These are phyloP conservation scores for Pterocles gutturalis DNA, from an alignment of 2,113 vertebrate genomes.

Conservation along the genomic window DNA sequence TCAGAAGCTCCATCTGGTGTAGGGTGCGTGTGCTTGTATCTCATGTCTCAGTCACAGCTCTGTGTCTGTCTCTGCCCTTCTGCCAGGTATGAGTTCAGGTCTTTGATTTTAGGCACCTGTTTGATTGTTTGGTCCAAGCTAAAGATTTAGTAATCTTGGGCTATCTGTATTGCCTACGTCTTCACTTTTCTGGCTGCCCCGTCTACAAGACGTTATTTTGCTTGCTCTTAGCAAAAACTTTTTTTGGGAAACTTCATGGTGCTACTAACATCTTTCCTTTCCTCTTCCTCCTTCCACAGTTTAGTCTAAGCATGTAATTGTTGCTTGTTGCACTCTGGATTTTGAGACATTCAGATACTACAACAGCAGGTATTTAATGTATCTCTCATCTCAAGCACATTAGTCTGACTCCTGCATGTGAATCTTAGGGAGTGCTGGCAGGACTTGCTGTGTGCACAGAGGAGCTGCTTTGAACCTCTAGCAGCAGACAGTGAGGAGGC, in stretches of 20 bases:
- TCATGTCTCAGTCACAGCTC: not conserved
- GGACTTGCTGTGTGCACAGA: not conserved
- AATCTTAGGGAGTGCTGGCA: not conserved
- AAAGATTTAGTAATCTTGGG: not conserved
- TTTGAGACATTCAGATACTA: not conserved
- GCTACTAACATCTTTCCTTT: not conserved
- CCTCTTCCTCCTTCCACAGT: not conserved
- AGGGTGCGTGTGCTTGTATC: not conserved
- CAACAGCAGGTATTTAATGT: not conserved
- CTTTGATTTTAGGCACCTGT: not conserved
- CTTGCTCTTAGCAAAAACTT: not conserved
- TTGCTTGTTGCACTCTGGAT: not conserved
- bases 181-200: not conserved
- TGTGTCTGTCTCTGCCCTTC: not conserved
- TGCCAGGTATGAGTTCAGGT: not conserved
- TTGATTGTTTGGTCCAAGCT: not conserved
- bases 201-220: not conserved
- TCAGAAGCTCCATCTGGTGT: not conserved
- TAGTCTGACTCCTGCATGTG: not conserved
- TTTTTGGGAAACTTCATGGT: not conserved
- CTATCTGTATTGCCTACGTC: not conserved
- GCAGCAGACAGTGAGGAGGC: not conserved
- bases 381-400: not conserved
- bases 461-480: not conserved
- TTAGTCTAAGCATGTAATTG: not conserved